These are phyloP conservation scores for Poeciliopsis presidionis DNA, from an alignment of 2,797 vertebrate species.

Conservation along the genomic window DNA sequence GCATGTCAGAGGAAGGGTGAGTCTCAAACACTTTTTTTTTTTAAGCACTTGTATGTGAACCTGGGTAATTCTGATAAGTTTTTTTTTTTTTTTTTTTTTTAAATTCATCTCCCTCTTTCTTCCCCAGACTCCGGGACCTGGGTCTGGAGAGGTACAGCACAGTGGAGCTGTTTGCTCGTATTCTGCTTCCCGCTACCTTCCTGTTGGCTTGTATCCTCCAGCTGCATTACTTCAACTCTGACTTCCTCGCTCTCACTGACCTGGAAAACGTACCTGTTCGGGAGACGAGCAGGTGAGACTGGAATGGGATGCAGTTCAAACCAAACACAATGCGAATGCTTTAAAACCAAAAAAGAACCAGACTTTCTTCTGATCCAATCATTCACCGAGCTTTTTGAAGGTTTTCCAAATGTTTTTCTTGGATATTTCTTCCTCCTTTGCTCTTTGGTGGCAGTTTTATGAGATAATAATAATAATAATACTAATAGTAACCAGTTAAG, in stretches of 20 bases:
- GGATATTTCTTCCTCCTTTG: background rate
- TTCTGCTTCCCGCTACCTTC: slow-evolving; percentile 80
- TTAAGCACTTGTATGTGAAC: background rate
- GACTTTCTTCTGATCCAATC: background rate
- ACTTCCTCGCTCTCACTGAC: slow-evolving; percentile 82
- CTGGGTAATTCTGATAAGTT: background rate
- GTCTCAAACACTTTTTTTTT: slow-evolving; percentile 6
- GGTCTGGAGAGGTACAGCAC: slow-evolving; percentile 80
- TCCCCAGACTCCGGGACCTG: slow-evolving; percentile 76
- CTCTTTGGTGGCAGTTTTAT: background rate
- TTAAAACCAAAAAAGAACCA: background rate
- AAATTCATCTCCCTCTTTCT: no score
- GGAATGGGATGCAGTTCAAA: background rate
- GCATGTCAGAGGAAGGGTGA: slow-evolving; percentile 85
- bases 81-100: no score
- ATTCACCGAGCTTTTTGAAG: background rate
- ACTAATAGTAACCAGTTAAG: background rate
- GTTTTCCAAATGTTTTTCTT: background rate
- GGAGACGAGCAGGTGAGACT: slow-evolving; percentile 68
- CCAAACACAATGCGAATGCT: background rate
- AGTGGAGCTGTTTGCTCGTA: slow-evolving; percentile 80
- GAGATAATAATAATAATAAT: background rate
- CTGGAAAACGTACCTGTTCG: slow-evolving; percentile 72
- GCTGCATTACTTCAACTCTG: slow-evolving; percentile 83
- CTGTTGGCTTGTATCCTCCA: slow-evolving; percentile 84